Conservation (phyloP, 2,888 invertebrate species). For the Cartodere bifasciata region DNA sequence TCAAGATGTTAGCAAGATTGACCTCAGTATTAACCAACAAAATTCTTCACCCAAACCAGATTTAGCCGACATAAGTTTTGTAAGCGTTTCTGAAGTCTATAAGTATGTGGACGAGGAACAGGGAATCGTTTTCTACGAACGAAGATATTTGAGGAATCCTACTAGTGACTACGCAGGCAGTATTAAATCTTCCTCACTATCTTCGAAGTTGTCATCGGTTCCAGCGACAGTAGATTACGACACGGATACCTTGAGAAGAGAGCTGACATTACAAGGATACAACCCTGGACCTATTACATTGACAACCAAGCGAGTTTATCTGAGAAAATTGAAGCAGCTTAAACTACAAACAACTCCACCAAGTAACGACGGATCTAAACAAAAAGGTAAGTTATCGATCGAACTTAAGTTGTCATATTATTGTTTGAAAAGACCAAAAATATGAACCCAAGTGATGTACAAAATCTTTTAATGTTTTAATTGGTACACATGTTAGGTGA, state of each 20-base stretch:
- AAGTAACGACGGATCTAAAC: constrained; percentile 13
- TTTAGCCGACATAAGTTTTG: constrained; percentile 30
- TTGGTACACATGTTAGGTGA: too few relatives aligned
- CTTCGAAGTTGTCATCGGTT: constrained; percentile 32
- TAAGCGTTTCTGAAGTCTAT: constrained; percentile 58
- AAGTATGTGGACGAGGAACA: constrained; percentile 61
- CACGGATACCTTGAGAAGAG: constrained; percentile 49
- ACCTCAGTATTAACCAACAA: constrained; percentile 5
- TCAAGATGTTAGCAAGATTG: constrained; percentile 15
- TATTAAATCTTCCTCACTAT: constrained; percentile 18
- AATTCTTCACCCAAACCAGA: constrained; percentile 14
- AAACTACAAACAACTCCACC: constrained; percentile 18
- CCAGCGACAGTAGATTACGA: constrained; percentile 53
- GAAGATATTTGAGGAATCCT: constrained; percentile 42
- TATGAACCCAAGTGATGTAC: too few relatives aligned
- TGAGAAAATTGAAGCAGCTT: constrained; percentile 55
- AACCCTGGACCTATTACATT: constrained; percentile 73
- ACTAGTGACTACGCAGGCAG: constrained; percentile 26
- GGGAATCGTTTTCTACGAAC: constrained; percentile 56
- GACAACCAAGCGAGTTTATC: constrained; percentile 63
- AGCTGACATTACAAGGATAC: constrained; percentile 49
- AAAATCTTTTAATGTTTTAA: too few relatives aligned
- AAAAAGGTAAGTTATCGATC: constrained; percentile 20
- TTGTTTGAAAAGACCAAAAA: too few relatives aligned
- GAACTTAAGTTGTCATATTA: too few relatives aligned